Base-by-base conservation (phyloP, 2,888 invertebrate genomes). In the Drosophila buzzatii region DNA sequence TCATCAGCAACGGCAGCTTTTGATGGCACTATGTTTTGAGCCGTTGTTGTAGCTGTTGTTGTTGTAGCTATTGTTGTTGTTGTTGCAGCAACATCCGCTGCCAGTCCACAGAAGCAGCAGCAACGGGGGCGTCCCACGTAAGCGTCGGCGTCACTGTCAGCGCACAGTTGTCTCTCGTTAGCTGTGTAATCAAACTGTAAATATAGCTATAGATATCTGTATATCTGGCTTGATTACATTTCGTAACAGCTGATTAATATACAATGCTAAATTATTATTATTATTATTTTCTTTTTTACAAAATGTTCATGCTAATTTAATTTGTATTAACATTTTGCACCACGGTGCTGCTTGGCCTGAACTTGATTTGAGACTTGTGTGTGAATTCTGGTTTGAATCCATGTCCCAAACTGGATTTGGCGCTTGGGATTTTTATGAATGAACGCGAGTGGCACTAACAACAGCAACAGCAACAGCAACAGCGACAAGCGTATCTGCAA, bases 391-490 rank as follows among this genome's bases (percentile, higher is more conserved):
- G 89, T 87, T 85, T 87, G 64, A 76, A 75, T 68, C 62, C 79
- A 65, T 72, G 87, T 73, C 87, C 74, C 70, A 84, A 89, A 89
- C 89, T 90, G 90, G 90, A 89, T 89, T 89, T 89, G 72, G 85
- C 76, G 82, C 88, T 85, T 82, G 85, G 74, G 91, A 90, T 87
- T 89, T 89, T 89, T 90, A 90, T 89, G 89, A 89, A 89, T 89
- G 89, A 90, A 89, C 76, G 72, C 73, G 79, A 87, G 70, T 76
- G 77, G 70, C 73, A 82, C 59, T 65, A 73, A 63, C 79, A 75
- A 52, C 62, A 70, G 42, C 66, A 60, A 51, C 33, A 35, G 33
- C 65, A 65, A 51, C 62, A 70, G 42, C 66, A 60, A 51, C 33
- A 35, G 33, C 65, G 60, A 51, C 20, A 41, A 23, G n/a, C 35